Percentiles rank a stretch among this genome's conserved stretches.
phyloP scores from a whole-genome alignment of 1,140 invertebrate species.

The Batillaria attramentaria region DNA sequence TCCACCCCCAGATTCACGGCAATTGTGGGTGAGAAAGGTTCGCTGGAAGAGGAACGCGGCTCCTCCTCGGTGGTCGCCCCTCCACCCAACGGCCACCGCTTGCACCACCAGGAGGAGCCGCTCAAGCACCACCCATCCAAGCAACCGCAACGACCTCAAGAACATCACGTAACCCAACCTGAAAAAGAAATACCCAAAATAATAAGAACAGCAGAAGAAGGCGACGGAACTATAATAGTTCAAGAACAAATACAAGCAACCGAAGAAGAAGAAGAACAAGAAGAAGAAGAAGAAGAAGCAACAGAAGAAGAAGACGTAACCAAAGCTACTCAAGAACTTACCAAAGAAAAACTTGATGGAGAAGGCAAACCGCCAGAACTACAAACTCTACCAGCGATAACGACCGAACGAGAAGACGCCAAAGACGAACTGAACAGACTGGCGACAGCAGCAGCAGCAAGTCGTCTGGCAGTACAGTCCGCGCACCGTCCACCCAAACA shows the following conservation, averaged over 20 bases:
- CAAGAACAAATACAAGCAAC: conserved; percentile 15
- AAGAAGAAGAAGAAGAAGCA: conserved; percentile 17
- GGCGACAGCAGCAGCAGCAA: conserved; percentile 39
- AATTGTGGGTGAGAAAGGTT: conserved; percentile 39
- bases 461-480: conserved; percentile 41
- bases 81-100: not conserved
- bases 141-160: conserved; percentile 26
- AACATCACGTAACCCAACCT: conserved; percentile 4
- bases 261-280: conserved; percentile 22
- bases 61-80: conserved; percentile 10
- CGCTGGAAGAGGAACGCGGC: conserved; percentile 30
- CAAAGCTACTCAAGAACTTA: conserved; percentile 8
- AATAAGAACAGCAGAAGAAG: conserved; percentile 37
- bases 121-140: not conserved
- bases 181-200: conserved; percentile 22
- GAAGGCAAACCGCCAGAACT: conserved; percentile 26
- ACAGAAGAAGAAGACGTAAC: conserved; percentile 19
- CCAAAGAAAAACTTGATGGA: conserved; percentile 36
- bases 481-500: conserved; percentile 38
- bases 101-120: conserved; percentile 4
- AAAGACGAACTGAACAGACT: conserved; percentile 23
- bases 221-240: not conserved
- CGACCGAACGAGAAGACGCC: conserved; percentile 22
- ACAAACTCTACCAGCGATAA: conserved; percentile 28
- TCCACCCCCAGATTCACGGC: too few relatives aligned